Conservation (phyloP, 1,140 invertebrate genomes). For the Drosophila takahashii region DNA sequence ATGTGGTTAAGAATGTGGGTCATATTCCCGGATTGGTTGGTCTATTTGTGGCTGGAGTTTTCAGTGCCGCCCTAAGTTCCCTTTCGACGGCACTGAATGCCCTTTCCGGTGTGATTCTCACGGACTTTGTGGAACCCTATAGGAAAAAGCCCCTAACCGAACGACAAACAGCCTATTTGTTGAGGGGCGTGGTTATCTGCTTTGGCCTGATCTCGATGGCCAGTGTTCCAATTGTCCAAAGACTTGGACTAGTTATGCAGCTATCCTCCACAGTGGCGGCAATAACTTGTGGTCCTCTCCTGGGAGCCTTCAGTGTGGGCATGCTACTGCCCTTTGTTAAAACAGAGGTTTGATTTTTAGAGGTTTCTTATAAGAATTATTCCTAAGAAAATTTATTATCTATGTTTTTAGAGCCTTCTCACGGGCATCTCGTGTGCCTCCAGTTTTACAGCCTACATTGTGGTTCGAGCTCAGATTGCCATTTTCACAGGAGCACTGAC, state of each 20-base stretch:
- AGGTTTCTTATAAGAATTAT: not conserved
- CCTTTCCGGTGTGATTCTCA: conserved; percentile 90
- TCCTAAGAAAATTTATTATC: not conserved
- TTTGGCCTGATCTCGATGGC: conserved; percentile 88
- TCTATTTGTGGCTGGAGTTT: conserved; percentile 91
- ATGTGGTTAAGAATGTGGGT: conserved; percentile 88
- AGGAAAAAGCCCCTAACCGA: conserved; percentile 87
- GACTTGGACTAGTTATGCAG: conserved; percentile 90
- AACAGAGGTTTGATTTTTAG: conserved; percentile 84
- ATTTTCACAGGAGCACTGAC: conserved; percentile 54
- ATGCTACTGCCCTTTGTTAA: conserved; percentile 93
- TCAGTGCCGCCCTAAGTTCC: conserved; percentile 90
- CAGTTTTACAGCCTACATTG: conserved; percentile 54
- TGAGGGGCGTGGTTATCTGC: conserved; percentile 87
- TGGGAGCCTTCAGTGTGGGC: conserved; percentile 93
- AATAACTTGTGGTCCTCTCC: conserved; percentile 92
- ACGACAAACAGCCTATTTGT: conserved; percentile 86
- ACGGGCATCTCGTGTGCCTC: conserved; percentile 47
- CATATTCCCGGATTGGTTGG: conserved; percentile 90
- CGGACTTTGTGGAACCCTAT: conserved; percentile 91
- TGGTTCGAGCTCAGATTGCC: conserved; percentile 59
- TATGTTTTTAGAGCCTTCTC: conserved; percentile 51
- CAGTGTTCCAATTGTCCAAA: conserved; percentile 89
- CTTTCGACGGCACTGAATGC: conserved; percentile 93
- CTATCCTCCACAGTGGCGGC: conserved; percentile 91